phyloP scores from a whole-genome alignment of 2,888 invertebrate species.

The Chironomus tentans region DNA sequence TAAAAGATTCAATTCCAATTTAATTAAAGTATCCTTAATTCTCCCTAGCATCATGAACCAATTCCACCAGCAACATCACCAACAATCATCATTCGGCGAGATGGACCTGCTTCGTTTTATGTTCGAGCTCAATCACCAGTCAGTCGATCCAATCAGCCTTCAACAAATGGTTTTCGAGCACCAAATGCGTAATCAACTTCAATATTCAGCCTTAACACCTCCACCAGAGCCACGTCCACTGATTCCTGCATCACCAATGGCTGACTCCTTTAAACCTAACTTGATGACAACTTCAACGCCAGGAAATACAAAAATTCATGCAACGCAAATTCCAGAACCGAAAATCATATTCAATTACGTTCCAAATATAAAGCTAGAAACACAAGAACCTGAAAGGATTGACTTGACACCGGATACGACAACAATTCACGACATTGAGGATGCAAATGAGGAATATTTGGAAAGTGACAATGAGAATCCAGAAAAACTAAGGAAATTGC shows the following conservation, averaged over 20 bases:
- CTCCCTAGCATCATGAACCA: background rate
- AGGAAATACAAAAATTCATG: background rate
- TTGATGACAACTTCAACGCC: background rate
- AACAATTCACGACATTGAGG: background rate
- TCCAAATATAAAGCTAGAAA: background rate
- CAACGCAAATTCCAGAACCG: background rate
- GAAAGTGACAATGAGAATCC: background rate
- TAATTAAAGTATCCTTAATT: no score
- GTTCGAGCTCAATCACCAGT: background rate
- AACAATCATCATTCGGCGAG: background rate
- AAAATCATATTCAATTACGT: background rate
- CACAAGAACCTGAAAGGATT: background rate
- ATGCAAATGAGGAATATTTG: background rate
- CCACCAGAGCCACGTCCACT: background rate
- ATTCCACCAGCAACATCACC: background rate
- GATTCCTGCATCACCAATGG: background rate
- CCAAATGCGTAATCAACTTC: background rate
- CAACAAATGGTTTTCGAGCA: background rate
- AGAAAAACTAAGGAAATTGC: no score
- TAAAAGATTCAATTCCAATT: no score
- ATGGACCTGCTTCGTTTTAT: background rate
- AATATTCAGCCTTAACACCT: background rate
- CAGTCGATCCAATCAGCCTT: background rate
- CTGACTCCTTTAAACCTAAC: background rate
- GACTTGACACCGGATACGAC: background rate